phyloP scores from a whole-genome alignment of 2,113 vertebrate genomes.

The Piaya cayana region DNA sequence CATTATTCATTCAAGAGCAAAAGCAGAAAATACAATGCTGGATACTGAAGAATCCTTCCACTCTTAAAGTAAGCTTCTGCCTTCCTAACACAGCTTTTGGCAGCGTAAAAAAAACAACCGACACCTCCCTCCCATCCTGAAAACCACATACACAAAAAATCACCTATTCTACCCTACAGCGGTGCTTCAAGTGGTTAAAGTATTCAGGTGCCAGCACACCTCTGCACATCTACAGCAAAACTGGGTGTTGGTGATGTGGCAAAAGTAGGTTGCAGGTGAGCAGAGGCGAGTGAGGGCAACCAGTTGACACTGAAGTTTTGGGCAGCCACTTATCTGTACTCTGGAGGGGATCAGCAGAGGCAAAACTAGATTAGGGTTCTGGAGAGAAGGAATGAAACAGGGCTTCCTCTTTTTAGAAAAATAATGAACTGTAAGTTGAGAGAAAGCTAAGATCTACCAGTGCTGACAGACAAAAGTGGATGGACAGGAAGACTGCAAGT shows the following conservation, averaged over 20 bases:
- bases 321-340: background rate
- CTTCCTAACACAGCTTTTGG: background rate
- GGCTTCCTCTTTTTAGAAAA: background rate
- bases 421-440: background rate
- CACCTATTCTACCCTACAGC: background rate
- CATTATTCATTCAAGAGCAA: background rate
- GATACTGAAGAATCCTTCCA: background rate
- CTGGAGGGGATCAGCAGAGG: background rate
- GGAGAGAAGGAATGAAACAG: background rate
- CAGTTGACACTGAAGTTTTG: background rate
- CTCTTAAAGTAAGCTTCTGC: background rate
- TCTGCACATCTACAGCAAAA: background rate
- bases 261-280: background rate
- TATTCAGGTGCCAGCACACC: background rate
- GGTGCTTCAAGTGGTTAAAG: background rate
- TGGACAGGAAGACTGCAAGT: background rate
- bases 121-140: background rate
- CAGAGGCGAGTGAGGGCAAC: background rate
- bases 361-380: background rate
- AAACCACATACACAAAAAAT: accelerated
- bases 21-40: background rate
- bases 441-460: background rate
- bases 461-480: background rate
- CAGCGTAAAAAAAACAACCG: background rate
- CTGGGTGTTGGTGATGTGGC: background rate